Conservation (phyloP, 1,140 invertebrate genomes). For the Bombus polaris region DNA sequence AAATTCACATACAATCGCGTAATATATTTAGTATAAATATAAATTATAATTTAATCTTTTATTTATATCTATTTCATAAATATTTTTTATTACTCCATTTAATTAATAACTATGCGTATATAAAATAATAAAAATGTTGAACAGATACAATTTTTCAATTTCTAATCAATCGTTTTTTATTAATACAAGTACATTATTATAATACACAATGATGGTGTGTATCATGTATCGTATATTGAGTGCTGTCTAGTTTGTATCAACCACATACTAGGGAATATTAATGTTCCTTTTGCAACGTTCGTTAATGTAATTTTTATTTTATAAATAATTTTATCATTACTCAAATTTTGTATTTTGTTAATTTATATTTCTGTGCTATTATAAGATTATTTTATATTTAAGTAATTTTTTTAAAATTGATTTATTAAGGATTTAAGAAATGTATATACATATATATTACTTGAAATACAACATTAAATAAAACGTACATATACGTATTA, state of each 20-base stretch:
- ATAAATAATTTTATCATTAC: conserved; percentile 5
- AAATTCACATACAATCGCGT: neutral
- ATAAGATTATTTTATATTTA: neutral
- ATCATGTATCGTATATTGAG: conserved; percentile 22
- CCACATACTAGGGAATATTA: conserved; percentile 26
- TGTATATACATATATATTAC: no score
- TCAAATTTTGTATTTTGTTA: neutral
- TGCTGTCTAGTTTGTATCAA: conserved; percentile 40
- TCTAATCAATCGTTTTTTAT: neutral
- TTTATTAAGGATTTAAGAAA: no score
- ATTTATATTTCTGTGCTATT: neutral
- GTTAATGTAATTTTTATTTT: conserved; percentile 11
- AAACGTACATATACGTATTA: neutral
- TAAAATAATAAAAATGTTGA: no score
- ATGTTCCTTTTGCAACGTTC: neutral
- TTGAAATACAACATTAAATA: no score
- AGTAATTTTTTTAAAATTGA: no score
- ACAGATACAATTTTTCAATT: no score
- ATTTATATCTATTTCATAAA: neutral
- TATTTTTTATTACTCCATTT: neutral
- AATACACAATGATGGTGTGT: neutral
- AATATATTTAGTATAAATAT: neutral
- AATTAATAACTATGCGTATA: neutral
- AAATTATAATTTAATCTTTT: neutral
- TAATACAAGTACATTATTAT: neutral